phyloP scores from a whole-genome alignment of 2,797 vertebrate genomes.

The Botia almorhae region DNA sequence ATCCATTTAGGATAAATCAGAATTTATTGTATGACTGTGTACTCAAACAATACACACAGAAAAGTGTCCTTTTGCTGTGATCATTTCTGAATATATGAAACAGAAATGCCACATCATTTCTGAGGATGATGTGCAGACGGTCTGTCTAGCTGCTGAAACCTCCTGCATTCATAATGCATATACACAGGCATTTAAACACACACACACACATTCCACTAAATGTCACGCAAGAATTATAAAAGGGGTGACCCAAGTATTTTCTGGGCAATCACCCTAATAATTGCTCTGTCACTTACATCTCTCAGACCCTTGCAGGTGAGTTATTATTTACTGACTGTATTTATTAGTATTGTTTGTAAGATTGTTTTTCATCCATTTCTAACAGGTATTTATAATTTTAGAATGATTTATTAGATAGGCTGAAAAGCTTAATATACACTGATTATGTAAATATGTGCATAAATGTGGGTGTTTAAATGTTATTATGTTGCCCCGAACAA shows the following conservation, averaged over 20 bases:
- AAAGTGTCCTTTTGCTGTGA: background rate
- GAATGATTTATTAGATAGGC: too few relatives aligned
- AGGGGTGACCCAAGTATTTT: constrained; percentile 46
- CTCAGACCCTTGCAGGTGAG: constrained; percentile 49
- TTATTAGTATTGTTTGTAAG: background rate
- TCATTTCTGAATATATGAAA: constrained; percentile 5
- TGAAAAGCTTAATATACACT: background rate
- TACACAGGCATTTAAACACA: background rate
- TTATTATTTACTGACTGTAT: constrained; percentile 5
- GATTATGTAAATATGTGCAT: background rate
- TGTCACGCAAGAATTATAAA: constrained; percentile 57
- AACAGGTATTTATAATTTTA: background rate
- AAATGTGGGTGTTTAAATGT: background rate
- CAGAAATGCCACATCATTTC: constrained; percentile 22
- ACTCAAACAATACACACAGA: constrained; percentile 17
- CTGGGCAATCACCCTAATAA: constrained; percentile 33
- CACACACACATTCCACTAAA: constrained; percentile 43
- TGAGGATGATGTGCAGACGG: constrained; percentile 10
- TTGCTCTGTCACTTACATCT: constrained; percentile 20
- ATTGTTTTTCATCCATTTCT: too few relatives aligned
- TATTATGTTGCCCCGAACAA: background rate
- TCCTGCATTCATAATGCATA: background rate
- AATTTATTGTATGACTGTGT: constrained; percentile 8
- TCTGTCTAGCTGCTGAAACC: constrained; percentile 8
- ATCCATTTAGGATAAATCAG: background rate